Conservation (phyloP, 2,113 vertebrate species). For the Hippopotamus amphibius region DNA sequence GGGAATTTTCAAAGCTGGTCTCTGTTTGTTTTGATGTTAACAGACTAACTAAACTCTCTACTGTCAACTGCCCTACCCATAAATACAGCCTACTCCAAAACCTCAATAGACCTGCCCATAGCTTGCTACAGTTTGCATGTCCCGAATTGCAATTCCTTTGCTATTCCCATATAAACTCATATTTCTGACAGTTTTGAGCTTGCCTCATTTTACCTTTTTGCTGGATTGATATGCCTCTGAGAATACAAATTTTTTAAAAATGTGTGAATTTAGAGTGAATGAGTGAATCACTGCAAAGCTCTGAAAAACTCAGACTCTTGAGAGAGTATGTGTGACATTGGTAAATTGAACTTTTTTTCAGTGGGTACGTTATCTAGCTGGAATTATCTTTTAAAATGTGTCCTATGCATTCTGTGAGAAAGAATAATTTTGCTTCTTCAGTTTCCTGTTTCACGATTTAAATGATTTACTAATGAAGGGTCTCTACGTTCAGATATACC, state of each 20-base stretch:
- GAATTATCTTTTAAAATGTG: slow-evolving; percentile 28
- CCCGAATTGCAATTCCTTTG: not conserved
- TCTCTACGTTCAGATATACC: not conserved
- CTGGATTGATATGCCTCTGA: not conserved
- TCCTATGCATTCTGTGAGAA: not conserved
- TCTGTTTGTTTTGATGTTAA: not conserved
- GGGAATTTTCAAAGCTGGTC: not conserved
- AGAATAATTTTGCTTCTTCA: slow-evolving; percentile 34
- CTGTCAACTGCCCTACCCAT: not conserved
- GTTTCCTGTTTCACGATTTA: slow-evolving; percentile 30
- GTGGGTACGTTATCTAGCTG: not conserved
- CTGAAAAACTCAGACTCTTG: not conserved
- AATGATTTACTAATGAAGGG: slow-evolving; percentile 52
- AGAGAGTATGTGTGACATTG: not conserved
- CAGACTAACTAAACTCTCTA: not conserved
- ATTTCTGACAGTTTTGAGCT: not conserved
- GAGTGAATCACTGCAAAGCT: not conserved
- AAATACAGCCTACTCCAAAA: not conserved
- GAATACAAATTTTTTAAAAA: slow-evolving; percentile 36
- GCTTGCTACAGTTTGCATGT: not conserved
- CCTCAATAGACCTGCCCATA: not conserved
- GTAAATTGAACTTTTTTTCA: not conserved
- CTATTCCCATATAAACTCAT: not conserved
- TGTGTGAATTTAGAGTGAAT: not conserved
- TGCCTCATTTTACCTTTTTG: not conserved